A percentile compares a stretch with the other conserved stretches of the same genome.
Evolutionary conservation across 2,888 invertebrate genomes (phyloP).

Genomic region (Synergus japonicus): DNA sequence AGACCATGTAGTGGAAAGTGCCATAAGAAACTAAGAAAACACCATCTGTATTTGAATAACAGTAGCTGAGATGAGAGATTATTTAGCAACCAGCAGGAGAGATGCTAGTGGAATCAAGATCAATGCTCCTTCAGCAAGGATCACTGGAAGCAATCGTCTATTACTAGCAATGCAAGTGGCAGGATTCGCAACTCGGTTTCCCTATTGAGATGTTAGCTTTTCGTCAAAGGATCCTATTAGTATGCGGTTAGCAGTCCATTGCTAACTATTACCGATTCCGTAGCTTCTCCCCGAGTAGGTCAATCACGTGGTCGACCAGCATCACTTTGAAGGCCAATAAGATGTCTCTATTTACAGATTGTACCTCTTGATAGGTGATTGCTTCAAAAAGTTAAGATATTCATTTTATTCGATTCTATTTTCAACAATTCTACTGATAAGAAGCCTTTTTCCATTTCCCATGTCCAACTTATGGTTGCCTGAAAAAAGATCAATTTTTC

Average conservation of each 20-base stretch:
- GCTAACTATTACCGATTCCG: constrained; percentile 47
- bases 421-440: neutral
- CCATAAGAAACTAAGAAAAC: neutral
- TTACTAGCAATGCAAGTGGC: constrained; percentile 41
- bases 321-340: constrained; percentile 48
- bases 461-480: neutral
- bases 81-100: constrained; percentile 3
- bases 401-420: no score
- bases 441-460: neutral
- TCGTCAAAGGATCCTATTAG: constrained; percentile 69
- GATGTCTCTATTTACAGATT: neutral
- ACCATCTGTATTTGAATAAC: neutral
- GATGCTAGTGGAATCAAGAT: constrained; percentile 3
- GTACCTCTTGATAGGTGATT: neutral
- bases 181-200: constrained; percentile 53
- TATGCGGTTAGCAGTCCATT: constrained; percentile 63
- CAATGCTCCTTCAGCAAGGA: constrained; percentile 43
- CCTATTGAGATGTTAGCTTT: constrained; percentile 67
- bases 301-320: constrained; percentile 14
- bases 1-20: neutral
- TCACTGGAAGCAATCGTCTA: constrained; percentile 48
- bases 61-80: neutral
- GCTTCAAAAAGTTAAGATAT: neutral
- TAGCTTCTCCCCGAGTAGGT: constrained; percentile 4
- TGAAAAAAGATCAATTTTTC: neutral